Conservation (phyloP, 2,113 vertebrate species). For the Bos javanicus region DNA sequence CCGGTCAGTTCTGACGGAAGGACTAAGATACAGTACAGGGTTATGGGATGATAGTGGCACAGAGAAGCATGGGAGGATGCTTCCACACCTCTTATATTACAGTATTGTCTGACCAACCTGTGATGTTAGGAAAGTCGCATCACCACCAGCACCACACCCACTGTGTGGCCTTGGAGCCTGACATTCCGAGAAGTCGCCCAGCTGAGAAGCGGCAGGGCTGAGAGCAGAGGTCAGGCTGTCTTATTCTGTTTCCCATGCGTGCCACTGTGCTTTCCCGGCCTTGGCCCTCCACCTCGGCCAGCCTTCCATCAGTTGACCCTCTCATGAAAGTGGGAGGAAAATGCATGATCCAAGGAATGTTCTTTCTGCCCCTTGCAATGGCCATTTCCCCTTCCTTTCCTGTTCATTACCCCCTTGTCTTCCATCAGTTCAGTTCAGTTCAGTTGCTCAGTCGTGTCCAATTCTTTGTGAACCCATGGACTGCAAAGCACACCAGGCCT, state of each 20-base stretch:
- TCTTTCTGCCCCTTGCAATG: not conserved
- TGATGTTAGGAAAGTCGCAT: not conserved
- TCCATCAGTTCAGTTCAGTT: not conserved
- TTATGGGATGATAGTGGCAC: rapidly evolving
- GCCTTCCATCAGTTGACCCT: not conserved
- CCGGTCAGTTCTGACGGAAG: not conserved
- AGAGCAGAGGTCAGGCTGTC: not conserved
- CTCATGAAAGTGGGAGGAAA: not conserved
- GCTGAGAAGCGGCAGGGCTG: not conserved
- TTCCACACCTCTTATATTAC: not conserved
- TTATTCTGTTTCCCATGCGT: not conserved
- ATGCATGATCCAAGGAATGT: rapidly evolving
- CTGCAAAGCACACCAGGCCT: too few relatives aligned
- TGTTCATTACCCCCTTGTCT: slow-evolving; percentile 63
- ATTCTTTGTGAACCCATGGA: too few relatives aligned
- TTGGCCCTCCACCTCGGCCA: not conserved
- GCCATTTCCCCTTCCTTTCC: not conserved
- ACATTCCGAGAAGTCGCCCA: not conserved
- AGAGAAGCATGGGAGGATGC: rapidly evolving
- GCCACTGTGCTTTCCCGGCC: rapidly evolving
- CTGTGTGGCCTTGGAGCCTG: not conserved
- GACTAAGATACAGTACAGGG: too few relatives aligned
- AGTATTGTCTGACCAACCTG: not conserved
- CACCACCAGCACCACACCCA: too few relatives aligned
- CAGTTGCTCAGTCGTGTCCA: rapidly evolving